A percentile compares a stretch with the other conserved stretches of the same genome.
phyloP scores from a whole-genome alignment of 2,888 invertebrate genomes.

The Lasioglossum leucozonium region DNA sequence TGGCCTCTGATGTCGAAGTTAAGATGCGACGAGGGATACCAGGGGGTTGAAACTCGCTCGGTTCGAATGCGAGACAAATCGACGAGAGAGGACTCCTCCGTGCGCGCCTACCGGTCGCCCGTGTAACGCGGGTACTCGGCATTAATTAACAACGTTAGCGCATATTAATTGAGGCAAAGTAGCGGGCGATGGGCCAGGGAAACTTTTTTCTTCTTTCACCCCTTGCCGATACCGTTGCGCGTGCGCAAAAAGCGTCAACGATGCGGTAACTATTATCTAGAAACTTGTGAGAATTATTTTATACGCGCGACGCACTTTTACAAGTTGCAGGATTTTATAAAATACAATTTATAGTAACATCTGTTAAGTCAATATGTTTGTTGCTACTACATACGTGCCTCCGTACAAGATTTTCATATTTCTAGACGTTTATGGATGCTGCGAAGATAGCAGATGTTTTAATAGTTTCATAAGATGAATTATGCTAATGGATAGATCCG shows the following conservation, averaged over 20 bases:
- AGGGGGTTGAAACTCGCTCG: conserved; percentile 29
- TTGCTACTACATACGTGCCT: too few species aligned
- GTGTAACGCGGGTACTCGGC: conserved; percentile 63
- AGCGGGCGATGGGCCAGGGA: conserved; percentile 58
- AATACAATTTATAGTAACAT: too few species aligned
- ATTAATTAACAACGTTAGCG: conserved; percentile 81
- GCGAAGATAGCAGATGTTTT: too few species aligned
- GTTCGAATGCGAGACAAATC: conserved; percentile 58
- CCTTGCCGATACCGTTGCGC: conserved; percentile 7
- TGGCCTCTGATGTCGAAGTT: conserved; percentile 76
- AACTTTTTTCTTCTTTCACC: conserved; percentile 50
- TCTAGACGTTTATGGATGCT: too few species aligned
- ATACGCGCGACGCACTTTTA: not conserved
- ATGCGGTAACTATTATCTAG: not conserved
- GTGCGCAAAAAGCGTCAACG: conserved; percentile 33
- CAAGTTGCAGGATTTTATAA: not conserved
- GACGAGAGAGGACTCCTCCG: conserved; percentile 48
- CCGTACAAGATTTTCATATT: too few species aligned
- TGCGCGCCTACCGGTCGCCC: conserved; percentile 35
- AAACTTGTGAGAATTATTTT: not conserved
- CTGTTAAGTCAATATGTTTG: too few species aligned
- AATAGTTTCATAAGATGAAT: too few species aligned
- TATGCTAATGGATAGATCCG: too few species aligned
- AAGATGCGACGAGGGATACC: conserved; percentile 58
- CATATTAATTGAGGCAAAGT: conserved; percentile 80